Base-by-base conservation (phyloP, 2,888 invertebrate genomes). In the Hemistola chrysoprasaria region DNA sequence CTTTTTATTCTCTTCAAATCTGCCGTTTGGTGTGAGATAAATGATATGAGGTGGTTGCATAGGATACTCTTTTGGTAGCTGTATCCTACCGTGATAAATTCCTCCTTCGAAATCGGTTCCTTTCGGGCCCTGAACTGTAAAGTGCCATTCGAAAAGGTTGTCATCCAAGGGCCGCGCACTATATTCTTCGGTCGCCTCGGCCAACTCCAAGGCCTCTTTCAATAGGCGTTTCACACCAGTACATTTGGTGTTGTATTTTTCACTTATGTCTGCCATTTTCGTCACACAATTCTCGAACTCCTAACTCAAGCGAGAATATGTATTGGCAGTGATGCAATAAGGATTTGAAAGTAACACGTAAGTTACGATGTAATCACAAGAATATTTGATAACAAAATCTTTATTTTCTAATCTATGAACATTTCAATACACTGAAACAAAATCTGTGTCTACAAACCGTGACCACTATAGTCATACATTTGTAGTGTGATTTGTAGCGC, bases 31-130 rank as follows among this genome's bases (percentile, higher is more conserved):
- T 11, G 98, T 98, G 33, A 98, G 78, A 31, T 98, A 85, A 64
- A 98, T 97, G 55, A 98, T 97, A 74, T 96, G 96, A 3, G 98
- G 98, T 34, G 98, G 98, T 82, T 98, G 97, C 97, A 98, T 97
- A 0, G 98, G 98, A 82, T 98, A 98, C 60, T 98, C 97, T 36
- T 96, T 93, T 0, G 98, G 98, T 52, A 98, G 86, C 42, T 97
- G 84, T 71, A 98, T 97, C 59, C 97, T 90, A 2, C 97, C 98
- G 76, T 98, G 98, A 75, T 98, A 98, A 50, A 96, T 91, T 22
- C 98, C 98, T 45, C 93, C 94, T 60, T 95, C 95, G 78, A 97
- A 98, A 58, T 97, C 97, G 0, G 96, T 94, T 11, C 94, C 95
- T 35, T 93, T 92, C 1, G 98, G 97, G 3, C 98, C 98, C 64